phyloP scores from a whole-genome alignment of 2,888 invertebrate species.

The Hipparchia semele region DNA sequence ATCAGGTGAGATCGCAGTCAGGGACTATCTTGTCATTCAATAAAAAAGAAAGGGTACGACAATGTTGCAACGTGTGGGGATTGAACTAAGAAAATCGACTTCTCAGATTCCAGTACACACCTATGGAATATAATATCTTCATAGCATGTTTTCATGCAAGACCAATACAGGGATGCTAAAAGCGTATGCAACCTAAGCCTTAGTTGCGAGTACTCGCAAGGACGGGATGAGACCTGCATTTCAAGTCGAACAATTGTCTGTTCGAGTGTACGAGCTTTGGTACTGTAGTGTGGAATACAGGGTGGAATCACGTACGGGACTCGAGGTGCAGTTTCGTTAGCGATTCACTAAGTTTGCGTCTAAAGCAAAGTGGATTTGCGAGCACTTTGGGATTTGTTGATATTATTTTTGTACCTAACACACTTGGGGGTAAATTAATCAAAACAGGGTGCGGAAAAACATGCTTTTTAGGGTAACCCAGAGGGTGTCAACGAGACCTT shows the following conservation, averaged over 20 bases:
- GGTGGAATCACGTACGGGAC: slow-evolving; percentile 37
- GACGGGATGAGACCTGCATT: slow-evolving; percentile 35
- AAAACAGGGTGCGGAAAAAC: no score
- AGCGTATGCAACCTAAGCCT: slow-evolving; percentile 13
- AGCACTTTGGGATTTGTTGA: background rate
- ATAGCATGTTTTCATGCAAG: background rate
- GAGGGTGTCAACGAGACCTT: no score
- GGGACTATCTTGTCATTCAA: no score
- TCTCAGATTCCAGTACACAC: no score
- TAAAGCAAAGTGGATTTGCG: slow-evolving; percentile 17
- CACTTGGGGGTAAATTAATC: no score
- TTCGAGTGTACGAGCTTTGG: slow-evolving; percentile 30
- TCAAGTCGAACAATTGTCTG: slow-evolving; percentile 39
- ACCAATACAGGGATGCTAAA: background rate
- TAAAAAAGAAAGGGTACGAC: no score
- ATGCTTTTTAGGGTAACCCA: no score
- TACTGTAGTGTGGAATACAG: slow-evolving; percentile 33
- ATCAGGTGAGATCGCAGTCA: no score
- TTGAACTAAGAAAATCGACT: no score
- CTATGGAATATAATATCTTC: no score
- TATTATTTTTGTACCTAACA: background rate
- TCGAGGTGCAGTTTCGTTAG: slow-evolving; percentile 33
- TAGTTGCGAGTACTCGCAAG: slow-evolving; percentile 24
- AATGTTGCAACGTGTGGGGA: no score
- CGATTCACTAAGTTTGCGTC: slow-evolving; percentile 30